A percentile compares a stretch with the other conserved stretches of the same genome.
These are phyloP conservation scores for Pseudomyrmex pallidus DNA, from an alignment of 1,140 invertebrate genomes.

Conservation along the genomic window DNA sequence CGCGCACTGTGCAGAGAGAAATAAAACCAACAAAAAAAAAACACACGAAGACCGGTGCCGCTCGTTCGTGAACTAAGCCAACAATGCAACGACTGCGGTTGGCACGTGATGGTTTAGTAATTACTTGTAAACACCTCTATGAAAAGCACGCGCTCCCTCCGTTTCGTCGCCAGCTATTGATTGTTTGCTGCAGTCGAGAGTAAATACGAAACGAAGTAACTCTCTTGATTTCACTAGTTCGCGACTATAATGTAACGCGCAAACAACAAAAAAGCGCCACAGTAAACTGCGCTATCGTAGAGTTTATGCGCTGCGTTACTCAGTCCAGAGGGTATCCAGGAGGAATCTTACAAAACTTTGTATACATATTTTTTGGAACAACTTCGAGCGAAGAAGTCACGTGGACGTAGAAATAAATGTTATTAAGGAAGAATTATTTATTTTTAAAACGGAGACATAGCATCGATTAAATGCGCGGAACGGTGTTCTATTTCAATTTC, in stretches of 20 bases:
- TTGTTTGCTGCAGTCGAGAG: not conserved
- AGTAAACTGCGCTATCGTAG: not conserved
- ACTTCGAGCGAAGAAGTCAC: not conserved
- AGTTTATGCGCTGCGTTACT: not conserved
- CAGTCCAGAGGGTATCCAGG: not conserved
- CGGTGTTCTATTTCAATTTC: constrained; percentile 70
- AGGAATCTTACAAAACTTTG: not conserved
- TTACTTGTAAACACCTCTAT: constrained; percentile 10
- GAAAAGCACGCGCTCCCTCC: not conserved
- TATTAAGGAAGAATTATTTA: not conserved
- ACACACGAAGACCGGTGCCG: not conserved
- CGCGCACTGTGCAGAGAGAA: not conserved
- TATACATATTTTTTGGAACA: not conserved
- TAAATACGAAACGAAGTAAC: constrained; percentile 18
- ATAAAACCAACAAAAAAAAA: constrained; percentile 17
- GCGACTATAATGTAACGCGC: not conserved
- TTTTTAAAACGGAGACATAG: too few species aligned
- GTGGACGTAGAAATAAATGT: not conserved
- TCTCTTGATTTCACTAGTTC: constrained; percentile 18
- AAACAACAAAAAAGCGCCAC: not conserved
- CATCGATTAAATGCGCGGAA: constrained; percentile 63
- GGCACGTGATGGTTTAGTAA: constrained; percentile 34
- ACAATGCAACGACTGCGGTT: constrained; percentile 6
- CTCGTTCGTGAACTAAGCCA: constrained; percentile 6
- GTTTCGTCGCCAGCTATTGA: constrained; percentile 12